Conservation (phyloP, 2,888 invertebrate species). For the Calameuta filiformis region DNA sequence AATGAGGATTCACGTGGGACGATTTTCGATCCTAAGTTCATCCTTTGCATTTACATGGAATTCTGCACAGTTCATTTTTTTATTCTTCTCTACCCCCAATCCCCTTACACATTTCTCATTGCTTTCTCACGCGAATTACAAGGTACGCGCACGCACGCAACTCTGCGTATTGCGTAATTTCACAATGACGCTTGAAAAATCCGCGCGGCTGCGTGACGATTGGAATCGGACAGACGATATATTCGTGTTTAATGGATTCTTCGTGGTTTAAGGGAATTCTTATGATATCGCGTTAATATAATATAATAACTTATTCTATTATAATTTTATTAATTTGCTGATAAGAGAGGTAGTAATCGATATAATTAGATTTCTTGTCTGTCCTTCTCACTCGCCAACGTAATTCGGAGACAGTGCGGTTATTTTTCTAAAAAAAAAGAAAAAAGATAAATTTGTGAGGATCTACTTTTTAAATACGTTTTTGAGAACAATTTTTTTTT, state of each 20-base stretch:
- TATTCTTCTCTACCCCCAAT: not conserved
- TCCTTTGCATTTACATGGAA: not conserved
- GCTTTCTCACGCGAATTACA: not conserved
- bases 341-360: not conserved
- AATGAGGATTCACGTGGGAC: not conserved
- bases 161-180: not conserved
- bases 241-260: not conserved
- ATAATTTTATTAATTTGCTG: not conserved
- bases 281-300: too few species aligned
- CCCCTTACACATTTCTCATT: not conserved
- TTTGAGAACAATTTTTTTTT: not conserved
- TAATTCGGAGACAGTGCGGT: too few species aligned
- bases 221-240: not conserved
- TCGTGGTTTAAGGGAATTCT: not conserved
- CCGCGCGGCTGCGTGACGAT: not conserved
- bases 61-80: not conserved
- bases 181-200: not conserved
- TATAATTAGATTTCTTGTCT: not conserved
- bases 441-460: too few species aligned
- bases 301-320: too few species aligned
- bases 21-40: not conserved
- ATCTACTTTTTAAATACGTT: not conserved
- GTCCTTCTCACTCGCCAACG: too few species aligned
- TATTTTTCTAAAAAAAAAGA: too few species aligned
- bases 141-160: not conserved